Percentiles rank a stretch among this genome's conserved stretches.
Evolutionary conservation across 2,888 invertebrate genomes (phyloP).

Genomic region (Hedya salicella): DNA sequence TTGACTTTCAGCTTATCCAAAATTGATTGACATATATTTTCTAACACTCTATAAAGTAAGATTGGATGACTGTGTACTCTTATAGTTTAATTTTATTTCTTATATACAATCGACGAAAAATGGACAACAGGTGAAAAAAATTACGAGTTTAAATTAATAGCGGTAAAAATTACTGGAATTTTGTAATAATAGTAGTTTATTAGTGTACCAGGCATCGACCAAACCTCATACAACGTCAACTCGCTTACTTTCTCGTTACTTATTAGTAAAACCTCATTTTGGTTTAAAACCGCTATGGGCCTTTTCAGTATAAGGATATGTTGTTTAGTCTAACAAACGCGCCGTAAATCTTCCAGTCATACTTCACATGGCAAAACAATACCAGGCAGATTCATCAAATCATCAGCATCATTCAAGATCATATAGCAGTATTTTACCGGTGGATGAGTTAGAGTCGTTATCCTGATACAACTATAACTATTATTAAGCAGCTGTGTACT

Average conservation of each 20-base stretch:
- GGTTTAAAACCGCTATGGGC: too few species aligned
- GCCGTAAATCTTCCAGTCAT: too few species aligned
- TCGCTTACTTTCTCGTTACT: too few species aligned
- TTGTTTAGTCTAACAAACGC: too few species aligned
- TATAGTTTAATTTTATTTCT: neutral
- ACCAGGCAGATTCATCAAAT: too few species aligned
- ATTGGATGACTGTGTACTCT: conserved; percentile 4
- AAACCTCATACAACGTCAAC: neutral
- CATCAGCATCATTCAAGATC: too few species aligned
- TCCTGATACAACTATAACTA: neutral
- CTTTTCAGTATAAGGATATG: too few species aligned
- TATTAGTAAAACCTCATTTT: too few species aligned
- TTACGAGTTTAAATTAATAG: neutral
- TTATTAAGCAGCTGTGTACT: neutral
- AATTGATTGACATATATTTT: conserved; percentile 21
- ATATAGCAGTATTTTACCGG: neutral
- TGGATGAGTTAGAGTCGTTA: neutral
- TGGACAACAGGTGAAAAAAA: neutral
- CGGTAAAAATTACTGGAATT: neutral
- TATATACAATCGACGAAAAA: conserved; percentile 1
- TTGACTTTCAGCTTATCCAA: conserved; percentile 7
- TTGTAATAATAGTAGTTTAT: neutral
- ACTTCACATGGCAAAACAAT: too few species aligned
- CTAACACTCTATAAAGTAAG: conserved; percentile 13
- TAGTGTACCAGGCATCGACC: neutral